These are phyloP conservation scores for Araneus ventricosus DNA, from an alignment of 1,140 invertebrate species.

Conservation along the genomic window DNA sequence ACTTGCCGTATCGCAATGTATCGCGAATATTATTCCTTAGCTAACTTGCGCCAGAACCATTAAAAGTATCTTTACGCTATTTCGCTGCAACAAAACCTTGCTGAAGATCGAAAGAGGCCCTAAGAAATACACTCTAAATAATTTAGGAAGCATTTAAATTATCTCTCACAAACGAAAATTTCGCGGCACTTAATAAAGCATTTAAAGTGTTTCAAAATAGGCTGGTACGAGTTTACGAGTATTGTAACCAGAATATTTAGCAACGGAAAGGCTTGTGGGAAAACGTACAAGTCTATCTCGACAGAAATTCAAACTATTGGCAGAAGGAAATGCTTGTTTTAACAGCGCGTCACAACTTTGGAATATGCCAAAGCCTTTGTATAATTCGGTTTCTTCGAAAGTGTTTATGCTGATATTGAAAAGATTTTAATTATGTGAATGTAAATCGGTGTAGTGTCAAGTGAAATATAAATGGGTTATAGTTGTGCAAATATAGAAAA, in stretches of 20 bases:
- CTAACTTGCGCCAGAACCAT: neutral
- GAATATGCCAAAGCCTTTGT: neutral
- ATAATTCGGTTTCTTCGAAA: neutral
- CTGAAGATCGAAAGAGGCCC: too few relatives aligned
- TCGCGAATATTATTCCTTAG: neutral
- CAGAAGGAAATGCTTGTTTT: neutral
- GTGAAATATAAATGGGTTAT: too few relatives aligned
- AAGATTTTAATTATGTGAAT: neutral
- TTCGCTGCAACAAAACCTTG: neutral
- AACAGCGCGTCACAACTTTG: neutral
- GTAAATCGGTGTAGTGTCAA: neutral
- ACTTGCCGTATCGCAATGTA: neutral
- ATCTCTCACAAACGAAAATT: neutral
- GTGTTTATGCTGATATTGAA: neutral
- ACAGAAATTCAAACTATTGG: neutral
- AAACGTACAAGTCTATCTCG: neutral
- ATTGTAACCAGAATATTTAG: neutral
- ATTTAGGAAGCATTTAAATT: slow-evolving; percentile 41
- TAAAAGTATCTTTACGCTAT: neutral
- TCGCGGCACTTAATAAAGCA: neutral
- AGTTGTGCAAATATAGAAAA: too few relatives aligned
- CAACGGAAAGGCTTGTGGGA: neutral
- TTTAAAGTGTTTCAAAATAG: neutral
- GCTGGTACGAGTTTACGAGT: neutral
- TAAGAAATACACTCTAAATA: neutral